Base-by-base conservation (phyloP, 37 sponge, comb jelly and placozoan species). In the Dysidea cf. avara region DNA sequence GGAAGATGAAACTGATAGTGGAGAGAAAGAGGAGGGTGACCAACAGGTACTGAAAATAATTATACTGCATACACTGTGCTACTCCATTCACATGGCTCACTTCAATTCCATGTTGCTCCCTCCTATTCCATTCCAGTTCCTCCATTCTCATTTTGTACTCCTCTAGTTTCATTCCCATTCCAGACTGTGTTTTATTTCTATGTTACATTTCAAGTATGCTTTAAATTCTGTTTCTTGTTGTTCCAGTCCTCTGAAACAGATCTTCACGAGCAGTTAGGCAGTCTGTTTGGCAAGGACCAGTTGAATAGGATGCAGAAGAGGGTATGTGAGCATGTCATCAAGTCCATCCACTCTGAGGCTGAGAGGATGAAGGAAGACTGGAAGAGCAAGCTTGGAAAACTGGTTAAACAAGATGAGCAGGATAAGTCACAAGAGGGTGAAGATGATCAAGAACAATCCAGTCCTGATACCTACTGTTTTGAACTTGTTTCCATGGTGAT, bases 401-500 rank as follows among this genome's bases (percentile, higher is more conserved):
- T 0, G 62, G 36, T 48, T 35, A 36, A 13, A 47, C 30, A 11
- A 47, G 68, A 50, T 53, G 52, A 31, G 61, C 59, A 16, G 74
- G 50, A 22, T 31, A 50, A 31, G 29, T 51, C 46, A 60, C 36
- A 6, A 12, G 34, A 7, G 46, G 9, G 9, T 43, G 46, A 43
- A 12, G 46, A 43, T 5, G 46, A 5, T 43, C 46, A 43, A 43
- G 46, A 9, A 43, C 46, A 43, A 9, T 43, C 46, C 0, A 51
- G 71, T 17, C 71, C 93, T 12, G 93, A 93, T 62, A 84, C 86
- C 25, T 93, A 93, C 78, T 93, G 92, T 74, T 84, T 55, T 40
- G 96, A 95, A 81, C 88, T 95, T 14, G 85, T 95, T 53, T 84
- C 96, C 20, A 96, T 96, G 94, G 28, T 93, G 54, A 78, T 86